These are phyloP conservation scores for Chaetodon trifascialis DNA, from an alignment of 2,113 vertebrate species.

Conservation along the genomic window DNA sequence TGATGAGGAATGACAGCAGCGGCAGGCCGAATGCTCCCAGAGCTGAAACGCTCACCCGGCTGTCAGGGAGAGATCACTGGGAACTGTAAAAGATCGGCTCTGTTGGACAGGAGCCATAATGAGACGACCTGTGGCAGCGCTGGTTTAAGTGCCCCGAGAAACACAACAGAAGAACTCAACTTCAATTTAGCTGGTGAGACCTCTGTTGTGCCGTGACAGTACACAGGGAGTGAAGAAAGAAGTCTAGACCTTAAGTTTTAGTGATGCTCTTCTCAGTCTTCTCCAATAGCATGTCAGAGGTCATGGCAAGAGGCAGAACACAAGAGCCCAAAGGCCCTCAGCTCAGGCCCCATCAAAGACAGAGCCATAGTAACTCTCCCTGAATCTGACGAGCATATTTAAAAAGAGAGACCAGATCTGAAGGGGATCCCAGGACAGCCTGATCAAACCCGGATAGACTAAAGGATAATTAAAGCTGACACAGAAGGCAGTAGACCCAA, in stretches of 20 bases:
- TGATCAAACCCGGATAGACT: background rate
- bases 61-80: constrained; percentile 48
- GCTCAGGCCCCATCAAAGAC: background rate
- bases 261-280: background rate
- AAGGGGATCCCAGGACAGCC: background rate
- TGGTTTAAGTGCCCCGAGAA: constrained; percentile 30
- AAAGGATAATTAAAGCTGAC: background rate
- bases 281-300: too few relatives aligned
- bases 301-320: background rate
- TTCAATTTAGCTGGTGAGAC: constrained; percentile 19
- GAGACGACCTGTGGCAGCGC: constrained; percentile 24
- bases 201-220: background rate
- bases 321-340: too few relatives aligned
- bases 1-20: constrained; percentile 68
- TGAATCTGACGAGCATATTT: background rate
- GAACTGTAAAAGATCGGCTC: constrained; percentile 32
- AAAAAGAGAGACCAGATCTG: background rate
- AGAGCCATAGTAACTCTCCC: background rate
- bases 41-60: constrained; percentile 41
- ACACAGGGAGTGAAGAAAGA: background rate
- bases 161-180: background rate
- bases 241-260: background rate
- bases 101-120: constrained; percentile 39
- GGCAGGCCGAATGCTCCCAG: constrained; percentile 49
- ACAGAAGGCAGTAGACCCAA: background rate